Conservation (phyloP, 2,113 vertebrate genomes). For the Rhabdornis inornatus region DNA sequence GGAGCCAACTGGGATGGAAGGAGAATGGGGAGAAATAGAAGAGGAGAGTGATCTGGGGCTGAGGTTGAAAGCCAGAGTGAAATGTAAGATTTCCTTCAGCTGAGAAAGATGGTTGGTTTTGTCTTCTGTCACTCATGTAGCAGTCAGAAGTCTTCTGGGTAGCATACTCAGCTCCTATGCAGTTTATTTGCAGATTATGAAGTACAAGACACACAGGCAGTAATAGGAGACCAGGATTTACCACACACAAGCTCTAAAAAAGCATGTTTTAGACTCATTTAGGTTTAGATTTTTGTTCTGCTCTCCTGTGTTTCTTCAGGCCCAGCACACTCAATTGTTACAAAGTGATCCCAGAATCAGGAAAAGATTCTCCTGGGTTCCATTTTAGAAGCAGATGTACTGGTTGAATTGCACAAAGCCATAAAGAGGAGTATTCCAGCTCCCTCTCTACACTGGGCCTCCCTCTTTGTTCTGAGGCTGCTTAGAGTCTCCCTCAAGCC, state of each 20-base stretch:
- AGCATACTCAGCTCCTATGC: not conserved
- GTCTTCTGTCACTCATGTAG: not conserved
- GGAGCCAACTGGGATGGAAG: not conserved
- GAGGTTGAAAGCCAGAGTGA: not conserved
- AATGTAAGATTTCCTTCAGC: not conserved
- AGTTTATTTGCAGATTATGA: not conserved
- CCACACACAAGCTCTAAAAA: not conserved
- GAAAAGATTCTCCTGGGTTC: not conserved
- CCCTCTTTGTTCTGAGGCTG: not conserved
- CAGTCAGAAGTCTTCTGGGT: not conserved
- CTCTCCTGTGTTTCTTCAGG: not conserved
- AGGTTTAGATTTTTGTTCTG: not conserved
- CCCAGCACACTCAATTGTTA: not conserved
- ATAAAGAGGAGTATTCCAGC: not conserved
- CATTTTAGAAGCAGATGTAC: not conserved
- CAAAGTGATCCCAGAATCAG: rapidly evolving
- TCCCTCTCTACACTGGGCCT: not conserved
- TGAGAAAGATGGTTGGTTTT: not conserved
- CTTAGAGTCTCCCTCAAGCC: not conserved
- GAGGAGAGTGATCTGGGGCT: not conserved
- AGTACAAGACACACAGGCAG: not conserved
- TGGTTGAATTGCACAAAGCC: not conserved
- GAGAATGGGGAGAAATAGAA: not conserved
- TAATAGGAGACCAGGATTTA: not conserved
- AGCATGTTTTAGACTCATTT: not conserved